phyloP scores from a whole-genome alignment of 1,140 invertebrate species.

The Drosophila athabasca region DNA sequence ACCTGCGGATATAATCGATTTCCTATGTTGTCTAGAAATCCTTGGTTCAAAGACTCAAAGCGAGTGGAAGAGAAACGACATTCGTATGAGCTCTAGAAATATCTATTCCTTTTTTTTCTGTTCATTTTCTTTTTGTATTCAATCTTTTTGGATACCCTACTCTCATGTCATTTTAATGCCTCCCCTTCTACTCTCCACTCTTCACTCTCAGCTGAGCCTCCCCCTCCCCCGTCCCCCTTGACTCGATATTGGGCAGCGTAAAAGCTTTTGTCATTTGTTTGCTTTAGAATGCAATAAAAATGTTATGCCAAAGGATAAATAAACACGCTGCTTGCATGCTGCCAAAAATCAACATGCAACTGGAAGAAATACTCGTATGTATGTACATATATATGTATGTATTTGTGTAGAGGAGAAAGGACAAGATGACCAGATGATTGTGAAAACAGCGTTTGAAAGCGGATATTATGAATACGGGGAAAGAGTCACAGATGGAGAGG shows the following conservation, averaged over 20 bases:
- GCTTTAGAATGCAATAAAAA: constrained; percentile 71
- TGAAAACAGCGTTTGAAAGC: not conserved
- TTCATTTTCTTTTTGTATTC: not conserved
- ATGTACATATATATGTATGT: not conserved
- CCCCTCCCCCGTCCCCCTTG: not conserved
- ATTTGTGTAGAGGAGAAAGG: constrained; percentile 13
- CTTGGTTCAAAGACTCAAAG: too few species aligned
- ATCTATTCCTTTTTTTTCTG: constrained; percentile 7
- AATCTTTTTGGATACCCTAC: constrained; percentile 6
- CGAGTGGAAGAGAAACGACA: not conserved
- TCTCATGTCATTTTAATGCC: constrained; percentile 41
- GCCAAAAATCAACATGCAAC: constrained; percentile 51
- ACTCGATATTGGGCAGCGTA: constrained; percentile 32
- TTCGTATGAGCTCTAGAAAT: not conserved
- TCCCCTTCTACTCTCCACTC: not conserved
- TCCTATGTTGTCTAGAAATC: too few species aligned
- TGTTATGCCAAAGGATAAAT: constrained; percentile 63
- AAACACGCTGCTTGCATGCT: constrained; percentile 47
- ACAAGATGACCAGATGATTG: constrained; percentile 15
- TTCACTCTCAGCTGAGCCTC: not conserved
- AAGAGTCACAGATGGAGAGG: not conserved
- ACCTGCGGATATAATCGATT: too few species aligned
- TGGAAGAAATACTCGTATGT: constrained; percentile 22
- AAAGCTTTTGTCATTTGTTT: constrained; percentile 68
- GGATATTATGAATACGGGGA: not conserved